A percentile compares a stretch with the other conserved stretches of the same genome.
Conservation (phyloP, 2,113 vertebrate genomes). For the Marmota monax region DNA sequence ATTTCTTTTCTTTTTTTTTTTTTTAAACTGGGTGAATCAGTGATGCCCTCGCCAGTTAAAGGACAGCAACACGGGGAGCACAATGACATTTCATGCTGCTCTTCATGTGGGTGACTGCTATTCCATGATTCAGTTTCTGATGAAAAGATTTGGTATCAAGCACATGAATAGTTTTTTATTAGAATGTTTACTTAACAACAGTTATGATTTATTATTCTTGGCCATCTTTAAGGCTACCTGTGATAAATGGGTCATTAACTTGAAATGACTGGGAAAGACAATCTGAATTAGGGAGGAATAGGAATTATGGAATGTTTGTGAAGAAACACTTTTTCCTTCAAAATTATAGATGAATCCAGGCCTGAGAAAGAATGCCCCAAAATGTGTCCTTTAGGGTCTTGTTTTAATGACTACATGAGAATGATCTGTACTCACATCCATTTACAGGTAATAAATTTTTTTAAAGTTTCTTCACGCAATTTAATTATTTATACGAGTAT, state of each 20-base stretch:
- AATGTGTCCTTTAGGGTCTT: background rate
- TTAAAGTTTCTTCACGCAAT: background rate
- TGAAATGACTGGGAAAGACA: background rate
- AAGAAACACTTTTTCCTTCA: slow-evolving; percentile 51
- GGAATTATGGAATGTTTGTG: slow-evolving; percentile 22
- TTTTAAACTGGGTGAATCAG: slow-evolving; percentile 12
- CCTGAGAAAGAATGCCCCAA: background rate
- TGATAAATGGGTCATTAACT: background rate
- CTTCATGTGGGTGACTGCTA: background rate
- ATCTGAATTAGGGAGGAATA: background rate
- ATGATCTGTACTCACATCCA: background rate
- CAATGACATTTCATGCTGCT: slow-evolving; percentile 33
- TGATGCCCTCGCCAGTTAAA: slow-evolving; percentile 37
- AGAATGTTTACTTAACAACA: background rate
- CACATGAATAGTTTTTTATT: slow-evolving; percentile 4
- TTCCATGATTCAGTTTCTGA: background rate
- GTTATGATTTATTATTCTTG: background rate
- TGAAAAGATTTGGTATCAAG: background rate
- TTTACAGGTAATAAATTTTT: background rate
- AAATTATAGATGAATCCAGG: background rate
- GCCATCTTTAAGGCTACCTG: background rate
- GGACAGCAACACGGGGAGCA: background rate
- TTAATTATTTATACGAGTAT: background rate
- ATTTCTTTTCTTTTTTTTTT: background rate
- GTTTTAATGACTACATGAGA: slow-evolving; percentile 41